Conservation (phyloP, 2,797 vertebrate genomes). For the Coluber constrictor region DNA sequence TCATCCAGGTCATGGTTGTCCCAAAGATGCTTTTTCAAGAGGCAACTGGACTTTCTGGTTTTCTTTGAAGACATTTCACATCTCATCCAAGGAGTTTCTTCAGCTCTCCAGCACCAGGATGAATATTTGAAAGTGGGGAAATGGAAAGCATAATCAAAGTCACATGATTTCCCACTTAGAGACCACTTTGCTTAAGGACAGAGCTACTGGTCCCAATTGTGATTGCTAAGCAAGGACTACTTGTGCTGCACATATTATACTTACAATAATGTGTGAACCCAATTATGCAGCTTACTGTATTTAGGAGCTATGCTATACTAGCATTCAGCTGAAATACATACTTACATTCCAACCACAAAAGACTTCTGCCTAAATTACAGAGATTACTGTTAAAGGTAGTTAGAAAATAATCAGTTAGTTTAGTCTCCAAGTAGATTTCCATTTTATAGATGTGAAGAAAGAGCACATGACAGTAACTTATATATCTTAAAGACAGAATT, state of each 20-base stretch:
- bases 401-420: neutral
- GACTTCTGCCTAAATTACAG: neutral
- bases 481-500: neutral
- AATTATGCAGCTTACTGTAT: neutral
- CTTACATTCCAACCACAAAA: neutral
- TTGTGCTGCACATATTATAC: neutral
- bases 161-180: neutral
- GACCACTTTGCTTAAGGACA: neutral
- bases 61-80: too few species aligned
- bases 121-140: neutral
- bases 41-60: too few species aligned
- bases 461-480: neutral
- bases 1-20: too few species aligned
- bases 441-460: neutral
- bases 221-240: neutral
- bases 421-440: neutral
- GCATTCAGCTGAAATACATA: neutral
- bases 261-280: neutral
- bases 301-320: neutral
- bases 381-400: neutral
- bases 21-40: too few species aligned
- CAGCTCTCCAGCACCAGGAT: neutral
- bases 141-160: too few species aligned
- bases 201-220: neutral
- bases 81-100: too few species aligned